Conservation (phyloP, 2,888 invertebrate species). For the Anaspis maculata region DNA sequence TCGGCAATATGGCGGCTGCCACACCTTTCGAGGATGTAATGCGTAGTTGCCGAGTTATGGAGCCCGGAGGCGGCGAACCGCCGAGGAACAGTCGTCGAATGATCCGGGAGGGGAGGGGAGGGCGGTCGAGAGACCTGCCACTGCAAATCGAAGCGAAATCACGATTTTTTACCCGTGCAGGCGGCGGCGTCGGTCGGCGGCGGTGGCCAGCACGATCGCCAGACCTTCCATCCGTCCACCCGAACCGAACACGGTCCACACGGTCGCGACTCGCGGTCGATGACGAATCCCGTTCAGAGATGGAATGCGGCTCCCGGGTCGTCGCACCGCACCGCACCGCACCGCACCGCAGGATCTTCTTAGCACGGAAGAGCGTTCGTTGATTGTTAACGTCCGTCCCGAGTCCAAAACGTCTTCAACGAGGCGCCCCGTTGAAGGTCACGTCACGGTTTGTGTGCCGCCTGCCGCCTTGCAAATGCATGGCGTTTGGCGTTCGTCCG, state of each 20-base stretch:
- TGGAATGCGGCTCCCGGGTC: too few relatives aligned
- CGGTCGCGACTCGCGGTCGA: neutral
- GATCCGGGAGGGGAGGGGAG: neutral
- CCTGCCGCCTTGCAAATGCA: too few relatives aligned
- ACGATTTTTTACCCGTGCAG: neutral
- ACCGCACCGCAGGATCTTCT: too few relatives aligned
- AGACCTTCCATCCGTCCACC: neutral
- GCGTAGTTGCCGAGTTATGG: conserved; percentile 27
- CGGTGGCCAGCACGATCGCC: neutral
- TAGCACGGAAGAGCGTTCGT: too few relatives aligned
- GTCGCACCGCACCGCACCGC: too few relatives aligned
- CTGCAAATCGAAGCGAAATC: neutral
- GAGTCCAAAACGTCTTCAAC: neutral
- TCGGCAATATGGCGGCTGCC: conserved; percentile 42
- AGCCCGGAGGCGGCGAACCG: conserved; percentile 2
- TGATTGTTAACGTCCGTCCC: too few relatives aligned
- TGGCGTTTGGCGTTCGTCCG: too few relatives aligned
- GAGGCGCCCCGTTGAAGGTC: conserved; percentile 24
- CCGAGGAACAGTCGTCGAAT: neutral
- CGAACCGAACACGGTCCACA: neutral
- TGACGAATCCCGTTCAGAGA: too few relatives aligned
- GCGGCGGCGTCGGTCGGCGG: neutral
- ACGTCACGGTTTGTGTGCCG: conserved; percentile 11
- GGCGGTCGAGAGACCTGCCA: conserved; percentile 1
- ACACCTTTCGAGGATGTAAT: conserved; percentile 40